Base-by-base conservation (phyloP, 2,797 vertebrate species). In the Cyprinella venusta region DNA sequence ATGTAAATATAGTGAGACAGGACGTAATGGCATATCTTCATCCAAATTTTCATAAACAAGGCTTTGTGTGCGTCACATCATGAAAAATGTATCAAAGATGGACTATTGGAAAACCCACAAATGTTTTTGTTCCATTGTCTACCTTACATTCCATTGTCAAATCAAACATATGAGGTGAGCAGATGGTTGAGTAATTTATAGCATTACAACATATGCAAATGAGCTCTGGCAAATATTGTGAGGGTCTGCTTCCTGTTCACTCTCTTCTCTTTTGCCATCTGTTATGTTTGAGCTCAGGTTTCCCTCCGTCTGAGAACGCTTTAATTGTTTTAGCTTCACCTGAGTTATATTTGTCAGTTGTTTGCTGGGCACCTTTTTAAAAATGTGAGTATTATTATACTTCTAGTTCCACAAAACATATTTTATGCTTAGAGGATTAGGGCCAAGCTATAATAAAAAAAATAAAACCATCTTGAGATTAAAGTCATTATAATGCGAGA, bases 141-240 rank as follows among this genome's bases (percentile, higher is more conserved):
- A 63, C 24, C 72, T 71, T 75, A 48, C 71, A 64, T 59, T 16
- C 61, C 59, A 61, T 76, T 82, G 80, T 86, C 84, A 87, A 83
- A 87, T 88, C 67, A 86, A 86, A 85, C 76, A 85, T 84, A 52
- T 76, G 70, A 82, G 63, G 54, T 70, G 61, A 87, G 80, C 89
- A 90, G 89, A 89, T 90, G 87, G 89, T 79, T 72, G 45, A 81
- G 84, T 85, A 86, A 89, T 91, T 89, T 89, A 89, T 86, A 80
- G 68, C 86, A 87, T 87, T 88, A 86, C 88, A 91, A 89, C 89
- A 90, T 89, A 90, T 89, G 90, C 88, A 91, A 90, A 90, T 89
- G 48, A 83, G 84, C 68, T 81, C 64, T 82, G 80, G 79, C 80
- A 80, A 82, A 88, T 45, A 84, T 86, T 84, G 83, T 82, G 80